These are phyloP conservation scores for Muscicapa comitata DNA, from an alignment of 2,797 vertebrate genomes.

Conservation along the genomic window DNA sequence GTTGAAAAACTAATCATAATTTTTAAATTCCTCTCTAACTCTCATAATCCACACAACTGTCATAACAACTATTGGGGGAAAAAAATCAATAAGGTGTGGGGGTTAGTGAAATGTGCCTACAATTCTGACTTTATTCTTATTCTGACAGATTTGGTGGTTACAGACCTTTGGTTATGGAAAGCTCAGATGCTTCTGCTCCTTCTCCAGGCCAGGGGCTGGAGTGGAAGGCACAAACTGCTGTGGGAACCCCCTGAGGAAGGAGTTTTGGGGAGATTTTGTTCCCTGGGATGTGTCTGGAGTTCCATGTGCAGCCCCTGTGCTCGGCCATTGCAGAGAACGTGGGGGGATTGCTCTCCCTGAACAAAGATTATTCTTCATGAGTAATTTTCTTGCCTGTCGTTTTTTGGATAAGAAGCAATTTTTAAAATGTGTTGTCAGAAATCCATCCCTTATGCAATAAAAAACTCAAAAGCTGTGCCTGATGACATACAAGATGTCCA, in stretches of 20 bases:
- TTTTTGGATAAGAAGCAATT: conserved; percentile 69
- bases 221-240: background rate
- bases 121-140: background rate
- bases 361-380: conserved; percentile 61
- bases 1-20: background rate
- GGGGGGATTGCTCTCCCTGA: background rate
- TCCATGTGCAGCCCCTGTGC: background rate
- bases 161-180: background rate
- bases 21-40: background rate
- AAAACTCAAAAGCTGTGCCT: conserved; percentile 68
- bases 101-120: background rate
- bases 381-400: conserved; percentile 54
- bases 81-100: background rate
- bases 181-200: background rate
- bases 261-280: background rate
- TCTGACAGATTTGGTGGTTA: background rate
- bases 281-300: background rate
- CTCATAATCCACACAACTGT: background rate
- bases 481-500: conserved; percentile 68
- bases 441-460: conserved; percentile 69
- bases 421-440: conserved; percentile 74
- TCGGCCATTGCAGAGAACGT: background rate
- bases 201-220: background rate
- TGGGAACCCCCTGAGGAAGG: background rate
- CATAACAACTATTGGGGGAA: background rate